Evolutionary conservation across 2,113 vertebrate genomes (phyloP).

Genomic region (Patagioenas fasciata): DNA sequence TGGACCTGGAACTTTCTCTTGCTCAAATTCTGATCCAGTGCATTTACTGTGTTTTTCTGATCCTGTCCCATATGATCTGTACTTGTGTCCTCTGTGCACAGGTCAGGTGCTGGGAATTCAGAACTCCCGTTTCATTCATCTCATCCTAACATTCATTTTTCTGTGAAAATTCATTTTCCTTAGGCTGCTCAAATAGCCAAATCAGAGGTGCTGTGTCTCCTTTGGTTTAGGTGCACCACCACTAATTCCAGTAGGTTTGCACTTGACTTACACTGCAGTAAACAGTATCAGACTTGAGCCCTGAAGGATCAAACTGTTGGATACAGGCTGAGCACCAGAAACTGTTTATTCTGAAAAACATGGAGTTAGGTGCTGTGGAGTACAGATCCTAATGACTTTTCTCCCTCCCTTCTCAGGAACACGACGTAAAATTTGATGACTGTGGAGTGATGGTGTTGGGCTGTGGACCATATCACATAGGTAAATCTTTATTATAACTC

Average conservation of each 20-base stretch:
- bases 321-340: background rate
- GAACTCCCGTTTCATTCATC: background rate
- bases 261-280: background rate
- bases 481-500: slow-evolving; percentile 75
- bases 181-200: background rate
- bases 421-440: slow-evolving; percentile 91
- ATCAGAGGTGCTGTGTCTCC: background rate
- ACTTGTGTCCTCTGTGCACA: background rate
- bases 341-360: background rate
- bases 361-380: background rate
- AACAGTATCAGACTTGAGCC: background rate
- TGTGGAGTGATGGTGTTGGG: slow-evolving; percentile 92
- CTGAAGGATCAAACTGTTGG: background rate
- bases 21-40: background rate
- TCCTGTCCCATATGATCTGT: background rate
- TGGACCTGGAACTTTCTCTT: background rate
- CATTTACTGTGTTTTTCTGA: background rate
- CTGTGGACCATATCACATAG: slow-evolving; percentile 96
- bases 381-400: background rate
- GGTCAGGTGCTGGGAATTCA: background rate
- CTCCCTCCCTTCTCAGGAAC: slow-evolving; percentile 78
- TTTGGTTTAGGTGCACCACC: background rate
- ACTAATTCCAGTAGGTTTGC: background rate
- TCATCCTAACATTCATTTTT: background rate
- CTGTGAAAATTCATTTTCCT: background rate